Evolutionary conservation across 2,888 invertebrate species (phyloP).

Genomic region (Hirudinaria manillensis): DNA sequence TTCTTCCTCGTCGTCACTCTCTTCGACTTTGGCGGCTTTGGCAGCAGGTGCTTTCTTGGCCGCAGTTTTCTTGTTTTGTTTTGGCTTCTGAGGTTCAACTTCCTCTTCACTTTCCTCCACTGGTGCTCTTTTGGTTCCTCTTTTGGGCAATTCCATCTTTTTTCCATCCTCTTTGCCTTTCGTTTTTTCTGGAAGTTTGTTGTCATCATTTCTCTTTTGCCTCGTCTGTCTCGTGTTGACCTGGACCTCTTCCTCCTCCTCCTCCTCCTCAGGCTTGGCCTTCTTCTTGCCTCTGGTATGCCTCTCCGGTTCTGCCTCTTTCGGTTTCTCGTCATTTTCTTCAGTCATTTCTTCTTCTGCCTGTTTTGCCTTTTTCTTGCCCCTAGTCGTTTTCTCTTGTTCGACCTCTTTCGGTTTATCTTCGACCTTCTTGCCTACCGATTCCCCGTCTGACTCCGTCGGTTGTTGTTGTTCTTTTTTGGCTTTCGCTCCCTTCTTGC

Average conservation of each 20-base stretch:
- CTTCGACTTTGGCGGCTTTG: background rate
- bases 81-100: background rate
- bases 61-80: background rate
- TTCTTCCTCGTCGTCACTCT: slow-evolving; percentile 1
- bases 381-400: background rate
- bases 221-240: background rate
- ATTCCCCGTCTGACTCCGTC: background rate
- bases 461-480: background rate
- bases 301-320: slow-evolving; percentile 12
- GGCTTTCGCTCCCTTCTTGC: background rate
- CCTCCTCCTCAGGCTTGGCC: slow-evolving; percentile 3
- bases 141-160: background rate
- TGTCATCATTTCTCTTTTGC: background rate
- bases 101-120: slow-evolving; percentile 5
- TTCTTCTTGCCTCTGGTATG: slow-evolving; percentile 8
- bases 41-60: background rate
- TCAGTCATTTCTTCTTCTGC: background rate
- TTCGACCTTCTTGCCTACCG: background rate
- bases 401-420: background rate
- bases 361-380: background rate
- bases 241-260: background rate
- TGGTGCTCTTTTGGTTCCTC: background rate
- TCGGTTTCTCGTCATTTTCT: background rate
- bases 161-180: too few species aligned
- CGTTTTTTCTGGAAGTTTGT: background rate